Evolutionary conservation across 2,888 invertebrate genomes (phyloP), one percentile per base, ranked within the genome.

Genomic region (Biston betularia): DNA sequence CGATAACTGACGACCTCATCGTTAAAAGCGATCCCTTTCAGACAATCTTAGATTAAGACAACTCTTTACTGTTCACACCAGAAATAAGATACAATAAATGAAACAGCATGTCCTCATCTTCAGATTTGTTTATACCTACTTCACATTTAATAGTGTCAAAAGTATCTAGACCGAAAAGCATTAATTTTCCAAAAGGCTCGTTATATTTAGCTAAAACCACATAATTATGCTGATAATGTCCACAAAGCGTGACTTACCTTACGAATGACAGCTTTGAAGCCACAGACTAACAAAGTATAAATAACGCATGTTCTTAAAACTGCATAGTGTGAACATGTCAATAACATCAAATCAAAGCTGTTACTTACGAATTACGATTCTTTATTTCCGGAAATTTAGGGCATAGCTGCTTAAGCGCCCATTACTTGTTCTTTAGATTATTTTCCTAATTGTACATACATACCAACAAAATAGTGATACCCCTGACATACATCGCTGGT

Each of bases 131-230:
- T 53, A 38, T 38, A 38, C 53, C 38, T 53, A 40, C 38, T 40
- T 45, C 14, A 7, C 14, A 45, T 45, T n/a, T 14, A 50, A 34
- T 49, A 55, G 33, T 49, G 42, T n/a, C 34, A 35, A 58, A 49
- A 46, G 10, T 60, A 60, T 59, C 12, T 54, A 59, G 54, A 64
- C 34, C 53, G 56, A 14, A 57, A 35, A 57, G 38, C 40, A 50
- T 56, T 65, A 63, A 44, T 54, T 42, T 35, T 15, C n/a, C 33
- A 45, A 49, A 54, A 45, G 34, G 12, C 40, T 42, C 58, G 49
- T 58, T 58, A n/a, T n/a, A n/a, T n/a, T n/a, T n/a, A 49, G 42
- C n/a, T 14, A 33, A 58, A 49, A 40, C 24, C 10, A 40, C 40
- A 15, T 45, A 34, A 57, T 56, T 57, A 57, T 62, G 54, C 44